Evolutionary conservation across 2,797 vertebrate genomes (phyloP), one percentile per base, ranked within the genome.

Genomic region (Diceros bicornis): DNA sequence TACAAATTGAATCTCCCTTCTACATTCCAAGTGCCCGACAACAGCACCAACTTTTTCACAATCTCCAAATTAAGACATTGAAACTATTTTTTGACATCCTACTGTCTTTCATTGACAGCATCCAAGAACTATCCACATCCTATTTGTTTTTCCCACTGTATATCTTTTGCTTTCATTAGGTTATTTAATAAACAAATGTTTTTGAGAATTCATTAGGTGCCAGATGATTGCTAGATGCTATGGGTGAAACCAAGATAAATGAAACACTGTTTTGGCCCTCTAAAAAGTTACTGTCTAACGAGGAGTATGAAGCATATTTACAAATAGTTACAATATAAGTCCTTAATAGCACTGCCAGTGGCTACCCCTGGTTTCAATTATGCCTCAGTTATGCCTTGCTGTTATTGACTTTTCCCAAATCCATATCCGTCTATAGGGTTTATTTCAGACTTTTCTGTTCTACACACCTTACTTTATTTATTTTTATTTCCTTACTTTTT

Each of bases 371-470:
- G 64, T 34, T 93, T 93, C 50, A 89, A 23, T 37, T 71, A 79
- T 37, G 29, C n/a, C 41, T 52, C 20, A 64, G 10, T 64, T 71
- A 77, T 86, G 27, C 41, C 20, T 50, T 89, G 4, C 23, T 64
- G 6, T 71, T 95, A 57, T 10, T 94, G 50, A 93, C 41, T 74
- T 85, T 91, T 92, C 18, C 55, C 62, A 91, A 71, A 88, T 81
- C 41, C 62, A 66, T 81, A 91, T 3, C 66, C 25, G 61, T 37
- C 16, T 32, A 32, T 41, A 75, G 47, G 10, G 29, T 64, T 96
- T 81, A 85, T 96, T 93, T 93, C 72, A 84, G 34, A 77, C 8
- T 91, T 84, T 92, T 71, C 12, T 29, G 44, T 84, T 91, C 52
- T 91, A 21, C n/a, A 57, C 13, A 84, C 14, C 18, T 66, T 87